Evolutionary conservation across 1,140 invertebrate genomes (phyloP), one percentile per base, ranked within the genome.

Genomic region (Ceratina australensis): DNA sequence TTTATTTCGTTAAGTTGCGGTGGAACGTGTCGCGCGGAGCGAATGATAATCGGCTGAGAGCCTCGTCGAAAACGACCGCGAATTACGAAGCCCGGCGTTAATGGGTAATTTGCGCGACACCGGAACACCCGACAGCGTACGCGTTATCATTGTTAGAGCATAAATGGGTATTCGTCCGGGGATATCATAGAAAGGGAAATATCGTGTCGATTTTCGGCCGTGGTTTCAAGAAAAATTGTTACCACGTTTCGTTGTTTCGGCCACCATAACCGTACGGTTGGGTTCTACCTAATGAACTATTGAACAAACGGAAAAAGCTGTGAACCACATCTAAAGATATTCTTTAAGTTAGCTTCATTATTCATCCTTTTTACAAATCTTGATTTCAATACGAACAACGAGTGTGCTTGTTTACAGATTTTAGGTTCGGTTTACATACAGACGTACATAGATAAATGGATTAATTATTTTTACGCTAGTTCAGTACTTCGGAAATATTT

Each of bases 1-100:
- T 26, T 52, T n/a, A 15, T 63, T 52, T 63, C 18, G 66, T 33
- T 50, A 79, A 79, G 67, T 81, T 78, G 81, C 59, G 50, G 65
- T 65, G 52, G 20, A 83, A 83, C 72, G 73, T 77, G 24, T 26
- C 33, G 49, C 65, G 73, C 67, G 72, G 72, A 66, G 75, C 59
- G 22, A 79, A 67, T 52, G 82, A 83, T 83, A 83, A 83, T 83
- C 76, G 82, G 79, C 69, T 49, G 42, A 50, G 60, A 42, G 33
- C 3, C 52, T 47, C 61, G 28, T 28, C 52, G 50, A 42, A 15
- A 33, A 71, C 77, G 54, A 22, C 54, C 57, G 71, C 66, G 76
- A 82, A 83, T 57, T 79, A 82, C 54, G 57, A 56, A 78, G 28
- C 49, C 49, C 33, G 20, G 61, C 68, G 68, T 78, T 77, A 72